Conservation (phyloP, 2,888 invertebrate genomes). For the Polydrusus tereticollis region DNA sequence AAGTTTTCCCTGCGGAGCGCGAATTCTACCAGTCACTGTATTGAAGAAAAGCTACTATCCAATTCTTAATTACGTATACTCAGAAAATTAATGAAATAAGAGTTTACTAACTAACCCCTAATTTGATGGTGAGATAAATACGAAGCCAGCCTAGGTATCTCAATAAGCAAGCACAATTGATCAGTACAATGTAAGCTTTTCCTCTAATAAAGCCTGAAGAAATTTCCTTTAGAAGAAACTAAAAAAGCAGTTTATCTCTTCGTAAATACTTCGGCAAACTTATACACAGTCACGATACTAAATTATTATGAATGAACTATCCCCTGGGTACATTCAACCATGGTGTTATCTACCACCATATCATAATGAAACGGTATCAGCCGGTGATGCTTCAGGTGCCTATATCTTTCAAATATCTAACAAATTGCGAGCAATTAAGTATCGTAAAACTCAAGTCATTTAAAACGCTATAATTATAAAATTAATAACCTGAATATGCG, state of each 20-base stretch:
- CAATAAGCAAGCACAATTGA: too few relatives aligned
- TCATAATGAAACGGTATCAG: conserved; percentile 21
- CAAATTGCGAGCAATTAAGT: conserved; percentile 35
- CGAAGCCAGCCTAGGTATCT: too few relatives aligned
- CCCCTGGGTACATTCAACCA: conserved; percentile 1
- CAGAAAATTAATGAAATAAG: too few relatives aligned
- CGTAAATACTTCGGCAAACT: neutral
- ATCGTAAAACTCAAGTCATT: conserved; percentile 24
- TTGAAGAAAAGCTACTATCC: too few relatives aligned
- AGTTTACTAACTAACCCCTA: too few relatives aligned
- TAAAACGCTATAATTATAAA: conserved; percentile 29
- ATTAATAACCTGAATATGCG: conserved; percentile 32
- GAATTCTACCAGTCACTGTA: too few relatives aligned
- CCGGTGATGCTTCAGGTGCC: conserved; percentile 24
- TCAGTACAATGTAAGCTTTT: too few relatives aligned
- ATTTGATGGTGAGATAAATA: too few relatives aligned
- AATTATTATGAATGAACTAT: conserved; percentile 26
- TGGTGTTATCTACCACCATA: conserved; percentile 11
- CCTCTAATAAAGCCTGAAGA: too few relatives aligned
- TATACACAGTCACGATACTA: conserved; percentile 14
- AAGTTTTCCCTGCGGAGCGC: too few relatives aligned
- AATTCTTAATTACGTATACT: too few relatives aligned
- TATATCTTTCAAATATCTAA: conserved; percentile 34
- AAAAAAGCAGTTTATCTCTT: neutral
- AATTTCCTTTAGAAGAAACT: too few relatives aligned